These are phyloP conservation scores for Calcarius lapponicus DNA, from an alignment of 2,797 vertebrate genomes.

Conservation along the genomic window DNA sequence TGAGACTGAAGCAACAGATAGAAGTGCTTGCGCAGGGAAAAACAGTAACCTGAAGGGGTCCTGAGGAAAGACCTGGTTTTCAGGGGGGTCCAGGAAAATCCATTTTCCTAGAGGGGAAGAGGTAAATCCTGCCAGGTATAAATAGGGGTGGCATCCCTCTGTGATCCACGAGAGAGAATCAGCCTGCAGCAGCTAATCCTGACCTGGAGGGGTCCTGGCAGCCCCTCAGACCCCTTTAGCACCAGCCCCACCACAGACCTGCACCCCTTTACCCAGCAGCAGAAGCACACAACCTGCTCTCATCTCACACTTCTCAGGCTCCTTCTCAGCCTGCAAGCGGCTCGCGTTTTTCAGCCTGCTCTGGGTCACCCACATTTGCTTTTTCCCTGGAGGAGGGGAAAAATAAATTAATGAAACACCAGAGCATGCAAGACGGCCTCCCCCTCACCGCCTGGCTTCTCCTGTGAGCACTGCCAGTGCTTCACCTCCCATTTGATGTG, in stretches of 20 bases:
- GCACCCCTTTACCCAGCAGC: neutral
- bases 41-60: neutral
- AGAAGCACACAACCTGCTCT: neutral
- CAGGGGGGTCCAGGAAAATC: neutral
- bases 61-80: fast-evolving
- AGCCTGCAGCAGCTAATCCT: neutral
- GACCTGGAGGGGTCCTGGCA: neutral
- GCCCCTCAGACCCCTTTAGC: fast-evolving
- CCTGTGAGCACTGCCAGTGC: slow-evolving; percentile 33
- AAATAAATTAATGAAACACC: slow-evolving; percentile 48
- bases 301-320: neutral
- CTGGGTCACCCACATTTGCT: slow-evolving; percentile 45
- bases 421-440: slow-evolving; percentile 27
- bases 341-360: neutral
- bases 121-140: neutral
- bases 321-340: neutral
- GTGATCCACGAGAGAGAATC: fast-evolving
- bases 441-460: slow-evolving; percentile 11
- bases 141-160: neutral
- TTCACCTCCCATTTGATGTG: slow-evolving; percentile 61
- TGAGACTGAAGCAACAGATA: neutral
- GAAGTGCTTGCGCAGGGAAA: neutral
- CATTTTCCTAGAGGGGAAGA: neutral
- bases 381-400: slow-evolving; percentile 12
- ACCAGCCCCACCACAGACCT: neutral